A percentile compares a stretch with the other conserved stretches of the same genome.
These are phyloP conservation scores for Cephus rjabovi DNA, from an alignment of 2,888 invertebrate genomes.

Conservation along the genomic window DNA sequence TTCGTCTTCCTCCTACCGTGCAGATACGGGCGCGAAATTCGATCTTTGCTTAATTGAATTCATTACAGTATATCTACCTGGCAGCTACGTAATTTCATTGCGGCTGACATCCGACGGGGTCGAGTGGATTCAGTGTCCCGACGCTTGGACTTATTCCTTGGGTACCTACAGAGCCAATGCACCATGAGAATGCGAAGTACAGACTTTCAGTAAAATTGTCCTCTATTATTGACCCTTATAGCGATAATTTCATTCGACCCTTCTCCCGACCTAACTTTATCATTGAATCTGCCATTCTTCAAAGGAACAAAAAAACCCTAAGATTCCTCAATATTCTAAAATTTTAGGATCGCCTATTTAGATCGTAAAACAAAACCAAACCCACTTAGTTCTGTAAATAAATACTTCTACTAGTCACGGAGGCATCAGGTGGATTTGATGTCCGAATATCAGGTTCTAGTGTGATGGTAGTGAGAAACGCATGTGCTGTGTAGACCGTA, in stretches of 20 bases:
- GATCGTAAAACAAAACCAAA: background rate
- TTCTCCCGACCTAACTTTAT: no score
- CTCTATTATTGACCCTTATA: background rate
- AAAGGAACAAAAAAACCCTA: background rate
- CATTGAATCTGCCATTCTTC: background rate
- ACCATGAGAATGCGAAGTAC: background rate
- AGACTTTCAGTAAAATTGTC: background rate
- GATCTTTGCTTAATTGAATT: conserved; percentile 18
- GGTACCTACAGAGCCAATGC: background rate
- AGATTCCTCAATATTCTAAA: background rate
- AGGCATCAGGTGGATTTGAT: no score
- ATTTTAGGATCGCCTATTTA: background rate
- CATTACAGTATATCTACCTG: background rate
- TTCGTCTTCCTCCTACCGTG: background rate
- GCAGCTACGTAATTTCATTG: conserved; percentile 20
- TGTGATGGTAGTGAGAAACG: background rate
- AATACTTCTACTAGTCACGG: background rate
- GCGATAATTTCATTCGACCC: background rate
- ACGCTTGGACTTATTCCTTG: background rate
- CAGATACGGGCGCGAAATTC: background rate
- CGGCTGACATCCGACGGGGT: conserved; percentile 8
- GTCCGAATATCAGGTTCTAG: background rate
- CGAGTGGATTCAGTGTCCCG: conserved; percentile 1
- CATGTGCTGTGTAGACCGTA: background rate
- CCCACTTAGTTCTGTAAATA: background rate